Evolutionary conservation across 1,140 invertebrate species (phyloP), one percentile per base, ranked within the genome.

Genomic region (Drosophila punjabiensis): DNA sequence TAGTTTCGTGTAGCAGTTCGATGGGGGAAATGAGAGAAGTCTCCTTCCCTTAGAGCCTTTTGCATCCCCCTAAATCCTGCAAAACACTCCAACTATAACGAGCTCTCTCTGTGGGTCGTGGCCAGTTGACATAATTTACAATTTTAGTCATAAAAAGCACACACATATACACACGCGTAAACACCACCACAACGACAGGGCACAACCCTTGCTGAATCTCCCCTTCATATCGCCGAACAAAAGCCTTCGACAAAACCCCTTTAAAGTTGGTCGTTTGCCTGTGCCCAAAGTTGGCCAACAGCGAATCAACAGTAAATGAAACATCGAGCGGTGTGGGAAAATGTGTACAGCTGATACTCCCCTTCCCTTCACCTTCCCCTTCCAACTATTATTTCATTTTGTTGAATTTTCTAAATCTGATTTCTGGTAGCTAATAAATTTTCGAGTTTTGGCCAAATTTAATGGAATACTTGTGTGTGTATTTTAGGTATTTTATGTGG

Each of bases 91-190:
- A 82, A 82, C 78, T 85, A 81, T 71, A 85, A 89, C 81, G 78
- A 85, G 84, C 84, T 89, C 24, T 89, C 24, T 24, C 84, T 89
- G 68, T 88, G 84, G 85, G 85, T 90, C 81, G 81, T 81, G 81
- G 78, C 79, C 86, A 86, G 86, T 90, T 90, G 86, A 90, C 86
- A 90, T 90, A 90, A 90, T 90, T 90, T 91, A 90, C 86, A 90
- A 90, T 90, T 90, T 90, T 90, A 86, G 86, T 80, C 82, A 85
- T 89, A 88, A 88, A 88, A 88, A 81, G 59, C 60, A 71, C 53
- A 74, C 53, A 20, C 73, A 78, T 35, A 52, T 39, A 53, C 66
- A 33, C 41, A 32, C 39, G 61, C 20, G 50, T 48, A 52, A 11
- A 70, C 66, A 73, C 65, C 69, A 37, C 39, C 65, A 69, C 45